A percentile compares a stretch with the other conserved stretches of the same genome.
Conservation (phyloP, 92 coral and sea anemone genomes). For the Palythoa grandis region DNA sequence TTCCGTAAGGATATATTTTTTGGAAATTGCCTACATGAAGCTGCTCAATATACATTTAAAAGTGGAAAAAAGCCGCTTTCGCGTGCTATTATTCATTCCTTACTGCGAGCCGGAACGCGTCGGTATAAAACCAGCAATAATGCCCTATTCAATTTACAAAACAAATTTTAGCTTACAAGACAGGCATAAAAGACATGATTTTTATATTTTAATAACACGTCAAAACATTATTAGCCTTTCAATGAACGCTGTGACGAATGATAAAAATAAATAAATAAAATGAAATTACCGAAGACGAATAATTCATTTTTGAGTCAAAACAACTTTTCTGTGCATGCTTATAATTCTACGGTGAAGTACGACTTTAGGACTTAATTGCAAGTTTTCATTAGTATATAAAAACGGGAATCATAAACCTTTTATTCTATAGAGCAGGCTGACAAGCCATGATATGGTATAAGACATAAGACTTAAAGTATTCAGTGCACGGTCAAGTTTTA, state of each 20-base stretch:
- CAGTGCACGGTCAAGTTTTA: too few species aligned
- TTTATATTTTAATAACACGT: slow-evolving; percentile 25
- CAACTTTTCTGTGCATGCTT: too few species aligned
- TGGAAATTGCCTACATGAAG: neutral
- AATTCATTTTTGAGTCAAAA: neutral
- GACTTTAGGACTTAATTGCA: too few species aligned
- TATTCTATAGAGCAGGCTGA: too few species aligned
- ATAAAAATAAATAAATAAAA: slow-evolving; percentile 28
- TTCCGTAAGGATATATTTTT: neutral
- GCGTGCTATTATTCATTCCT: neutral
- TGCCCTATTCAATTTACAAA: slow-evolving; percentile 14
- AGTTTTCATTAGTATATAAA: too few species aligned
- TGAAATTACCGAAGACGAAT: neutral
- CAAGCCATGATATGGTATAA: too few species aligned
- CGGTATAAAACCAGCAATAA: neutral
- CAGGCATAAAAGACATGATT: too few species aligned
- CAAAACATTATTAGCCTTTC: slow-evolving; percentile 7
- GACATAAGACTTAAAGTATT: too few species aligned
- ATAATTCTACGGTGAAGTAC: too few species aligned
- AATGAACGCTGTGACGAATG: neutral
- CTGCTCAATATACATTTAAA: neutral
- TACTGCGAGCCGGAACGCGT: neutral
- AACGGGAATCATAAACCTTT: too few species aligned
- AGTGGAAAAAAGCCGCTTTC: neutral
- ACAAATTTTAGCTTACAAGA: slow-evolving; percentile 8